Evolutionary conservation across 2,113 vertebrate genomes (phyloP).

Genomic region (Corythaixoides concolor): DNA sequence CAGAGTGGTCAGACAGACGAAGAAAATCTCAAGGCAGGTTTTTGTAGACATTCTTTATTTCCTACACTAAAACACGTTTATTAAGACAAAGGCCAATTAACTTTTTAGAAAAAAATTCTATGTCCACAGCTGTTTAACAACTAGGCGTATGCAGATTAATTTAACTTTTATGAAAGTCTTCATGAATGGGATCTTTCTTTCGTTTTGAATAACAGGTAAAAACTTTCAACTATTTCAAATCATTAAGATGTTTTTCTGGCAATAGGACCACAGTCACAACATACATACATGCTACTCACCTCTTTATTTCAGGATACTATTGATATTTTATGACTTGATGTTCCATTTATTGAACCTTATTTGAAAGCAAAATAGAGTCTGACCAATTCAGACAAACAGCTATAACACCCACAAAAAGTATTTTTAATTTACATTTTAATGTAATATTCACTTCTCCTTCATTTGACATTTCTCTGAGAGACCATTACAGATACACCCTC

Average conservation of each 20-base stretch:
- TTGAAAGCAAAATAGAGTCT: not conserved
- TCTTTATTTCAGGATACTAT: not conserved
- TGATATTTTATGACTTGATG: not conserved
- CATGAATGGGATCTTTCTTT: not conserved
- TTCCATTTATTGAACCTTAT: not conserved
- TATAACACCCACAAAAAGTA: not conserved
- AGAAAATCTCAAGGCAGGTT: not conserved
- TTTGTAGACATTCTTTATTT: not conserved
- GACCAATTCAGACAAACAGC: not conserved
- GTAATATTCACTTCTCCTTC: not conserved
- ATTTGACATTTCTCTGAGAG: not conserved
- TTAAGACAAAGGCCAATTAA: not conserved
- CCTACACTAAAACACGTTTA: not conserved
- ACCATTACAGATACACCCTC: not conserved
- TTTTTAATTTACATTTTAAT: not conserved
- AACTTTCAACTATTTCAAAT: not conserved
- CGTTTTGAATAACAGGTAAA: not conserved
- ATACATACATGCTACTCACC: not conserved
- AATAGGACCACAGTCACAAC: not conserved
- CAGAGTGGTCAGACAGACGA: not conserved
- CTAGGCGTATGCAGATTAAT: not conserved
- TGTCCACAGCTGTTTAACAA: not conserved
- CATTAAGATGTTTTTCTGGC: not conserved
- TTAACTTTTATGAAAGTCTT: not conserved
- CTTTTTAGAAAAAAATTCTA: not conserved